A percentile compares a stretch with the other conserved stretches of the same genome.
These are phyloP conservation scores for Stenchaetothrips biformis DNA, from an alignment of 2,888 invertebrate genomes.

Conservation along the genomic window DNA sequence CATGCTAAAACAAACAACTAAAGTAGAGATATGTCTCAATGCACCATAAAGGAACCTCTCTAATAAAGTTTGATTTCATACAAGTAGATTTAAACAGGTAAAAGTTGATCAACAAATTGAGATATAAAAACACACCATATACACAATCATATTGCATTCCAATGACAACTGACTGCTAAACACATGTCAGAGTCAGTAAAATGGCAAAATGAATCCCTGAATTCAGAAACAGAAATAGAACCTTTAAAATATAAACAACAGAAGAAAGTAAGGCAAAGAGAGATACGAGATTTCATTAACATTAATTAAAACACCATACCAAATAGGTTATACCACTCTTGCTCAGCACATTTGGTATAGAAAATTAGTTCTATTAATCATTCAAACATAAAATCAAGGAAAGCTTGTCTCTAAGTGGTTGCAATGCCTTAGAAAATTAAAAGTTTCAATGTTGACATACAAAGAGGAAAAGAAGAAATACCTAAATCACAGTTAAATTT, in stretches of 20 bases:
- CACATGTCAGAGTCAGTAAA: background rate
- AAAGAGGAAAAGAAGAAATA: slow-evolving; percentile 12
- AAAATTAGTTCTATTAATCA: background rate
- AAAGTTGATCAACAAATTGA: slow-evolving; percentile 8
- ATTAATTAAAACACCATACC: background rate
- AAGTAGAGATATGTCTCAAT: slow-evolving; percentile 16
- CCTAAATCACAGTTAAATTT: slow-evolving; percentile 25
- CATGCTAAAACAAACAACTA: slow-evolving; percentile 5
- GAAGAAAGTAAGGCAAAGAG: background rate
- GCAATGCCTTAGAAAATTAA: background rate
- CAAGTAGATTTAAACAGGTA: slow-evolving; percentile 13
- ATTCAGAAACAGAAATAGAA: slow-evolving; percentile 3
- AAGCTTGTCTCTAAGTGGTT: background rate
- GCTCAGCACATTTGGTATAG: background rate
- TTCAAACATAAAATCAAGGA: background rate
- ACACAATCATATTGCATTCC: background rate
- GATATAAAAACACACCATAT: slow-evolving; percentile 19
- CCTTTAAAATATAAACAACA: background rate
- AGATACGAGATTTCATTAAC: background rate
- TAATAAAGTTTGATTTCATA: slow-evolving; percentile 23
- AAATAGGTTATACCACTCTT: no score
- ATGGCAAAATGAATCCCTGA: background rate
- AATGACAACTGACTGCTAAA: background rate
- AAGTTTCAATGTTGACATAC: background rate
- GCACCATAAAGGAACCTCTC: slow-evolving; percentile 10